Base-by-base conservation (phyloP, 2,888 invertebrate species). In the Xanthorhoe spadicearia region DNA sequence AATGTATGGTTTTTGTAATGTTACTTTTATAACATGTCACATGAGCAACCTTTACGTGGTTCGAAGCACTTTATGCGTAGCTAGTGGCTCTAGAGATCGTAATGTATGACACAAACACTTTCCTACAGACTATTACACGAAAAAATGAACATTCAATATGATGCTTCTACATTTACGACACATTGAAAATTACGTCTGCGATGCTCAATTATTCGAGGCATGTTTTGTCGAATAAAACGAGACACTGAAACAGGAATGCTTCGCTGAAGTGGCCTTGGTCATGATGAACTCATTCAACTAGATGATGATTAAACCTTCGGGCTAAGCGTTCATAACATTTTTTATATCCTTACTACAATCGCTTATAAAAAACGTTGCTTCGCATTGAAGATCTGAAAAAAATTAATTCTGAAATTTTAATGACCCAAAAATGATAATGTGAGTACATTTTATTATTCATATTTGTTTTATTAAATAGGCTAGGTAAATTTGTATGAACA, bases 261-360 rank as follows among this genome's bases (percentile, higher is more conserved):
- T 13, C 15, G 17, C 7, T 17, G 48, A 17, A 48, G 48, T 48
- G 8, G 15, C 15, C 48, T 48, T 48, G 48, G 15, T 0, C 48
- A 48, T 48, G 48, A 48, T 48, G 48, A 48, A 48, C 48, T 17
- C 7, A 48, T 48, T 48, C 48, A 17, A 15, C 48, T 48, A 48
- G 8, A 48, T 48, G 17, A 48, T 48, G 48, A 48, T 48, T 15
- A 48, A 48, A 17, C 48, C 7, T 15, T 48, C 17, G 6, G 48
- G 5, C 17, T 17, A 48, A 48, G 48, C 15, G 48, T 17, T 48
- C 17, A 17, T 17, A 17, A 48, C 17, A 15, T 17, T 48, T 15
- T 48, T 48, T 17, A 15, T 3, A 43, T 43, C 38, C 13, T 13
- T 43, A 13, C 38, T 43, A 43, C 38, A 43, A 43, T 13, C 10